Evolutionary conservation across 2,888 invertebrate species (phyloP).

Genomic region (Dorcus parallelipipedus): DNA sequence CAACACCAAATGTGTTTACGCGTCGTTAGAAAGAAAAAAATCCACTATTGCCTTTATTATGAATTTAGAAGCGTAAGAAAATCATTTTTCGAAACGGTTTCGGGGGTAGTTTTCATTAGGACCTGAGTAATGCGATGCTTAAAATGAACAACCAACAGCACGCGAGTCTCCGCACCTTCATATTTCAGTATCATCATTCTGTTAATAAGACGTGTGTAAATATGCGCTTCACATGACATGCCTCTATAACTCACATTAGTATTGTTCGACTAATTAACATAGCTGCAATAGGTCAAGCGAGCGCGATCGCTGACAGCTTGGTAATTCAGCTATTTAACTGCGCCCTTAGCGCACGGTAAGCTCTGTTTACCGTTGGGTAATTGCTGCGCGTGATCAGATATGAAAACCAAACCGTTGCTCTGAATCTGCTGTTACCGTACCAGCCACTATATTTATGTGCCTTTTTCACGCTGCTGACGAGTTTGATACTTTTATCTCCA

Average conservation of each 20-base stretch:
- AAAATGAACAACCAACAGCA: constrained; percentile 21
- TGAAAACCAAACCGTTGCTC: constrained; percentile 1
- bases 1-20: constrained; percentile 28
- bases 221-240: constrained; percentile 18
- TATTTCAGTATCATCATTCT: constrained; percentile 25
- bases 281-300: constrained; percentile 19
- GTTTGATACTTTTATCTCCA: constrained; percentile 43
- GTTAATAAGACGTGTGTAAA: constrained; percentile 25
- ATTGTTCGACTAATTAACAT: constrained; percentile 24
- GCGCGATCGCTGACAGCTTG: constrained; percentile 6
- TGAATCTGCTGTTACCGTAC: neutral
- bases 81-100: constrained; percentile 16
- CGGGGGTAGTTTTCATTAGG: constrained; percentile 14
- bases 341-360: constrained; percentile 8
- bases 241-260: constrained; percentile 23
- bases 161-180: constrained; percentile 19
- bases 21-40: constrained; percentile 23
- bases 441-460: constrained; percentile 31
- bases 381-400: constrained; percentile 16
- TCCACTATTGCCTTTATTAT: neutral
- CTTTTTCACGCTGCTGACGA: constrained; percentile 40
- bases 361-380: constrained; percentile 19
- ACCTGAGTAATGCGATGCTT: constrained; percentile 18
- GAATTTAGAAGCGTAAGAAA: constrained; percentile 4
- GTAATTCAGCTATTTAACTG: constrained; percentile 8